Evolutionary conservation across 2,113 vertebrate species (phyloP).

Genomic region (Chaetorhynchus papuensis): DNA sequence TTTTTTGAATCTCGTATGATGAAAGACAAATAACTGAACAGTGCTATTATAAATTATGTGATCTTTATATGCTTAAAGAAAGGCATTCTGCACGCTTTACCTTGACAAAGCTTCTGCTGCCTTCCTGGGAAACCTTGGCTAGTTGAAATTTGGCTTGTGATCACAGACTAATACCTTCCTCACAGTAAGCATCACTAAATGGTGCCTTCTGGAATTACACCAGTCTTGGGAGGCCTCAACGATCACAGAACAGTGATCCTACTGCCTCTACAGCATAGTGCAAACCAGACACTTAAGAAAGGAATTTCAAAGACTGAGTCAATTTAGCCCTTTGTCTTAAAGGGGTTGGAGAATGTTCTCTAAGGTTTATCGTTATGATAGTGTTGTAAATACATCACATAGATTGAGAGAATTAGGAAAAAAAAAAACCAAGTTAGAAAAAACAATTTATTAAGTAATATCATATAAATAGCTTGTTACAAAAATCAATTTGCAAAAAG

Average conservation of each 20-base stretch:
- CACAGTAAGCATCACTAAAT: not conserved
- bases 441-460: slow-evolving; percentile 86
- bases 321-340: not conserved
- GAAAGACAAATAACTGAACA: not conserved
- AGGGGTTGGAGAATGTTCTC: not conserved
- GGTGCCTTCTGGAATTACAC: not conserved
- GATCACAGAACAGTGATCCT: not conserved
- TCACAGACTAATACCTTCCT: not conserved
- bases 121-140: not conserved
- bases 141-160: not conserved
- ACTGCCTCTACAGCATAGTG: not conserved
- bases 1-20: not conserved
- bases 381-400: not conserved
- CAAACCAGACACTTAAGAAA: not conserved
- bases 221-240: not conserved
- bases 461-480: slow-evolving; percentile 98
- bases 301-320: not conserved
- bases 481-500: slow-evolving; percentile 97
- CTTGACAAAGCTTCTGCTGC: not conserved
- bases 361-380: not conserved
- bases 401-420: slow-evolving; percentile 46
- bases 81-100: not conserved
- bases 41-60: not conserved
- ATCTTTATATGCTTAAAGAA: not conserved
- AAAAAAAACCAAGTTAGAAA: slow-evolving; percentile 67